phyloP scores from a whole-genome alignment of 2,797 vertebrate genomes.

The Cryptoblepharus egeriae region DNA sequence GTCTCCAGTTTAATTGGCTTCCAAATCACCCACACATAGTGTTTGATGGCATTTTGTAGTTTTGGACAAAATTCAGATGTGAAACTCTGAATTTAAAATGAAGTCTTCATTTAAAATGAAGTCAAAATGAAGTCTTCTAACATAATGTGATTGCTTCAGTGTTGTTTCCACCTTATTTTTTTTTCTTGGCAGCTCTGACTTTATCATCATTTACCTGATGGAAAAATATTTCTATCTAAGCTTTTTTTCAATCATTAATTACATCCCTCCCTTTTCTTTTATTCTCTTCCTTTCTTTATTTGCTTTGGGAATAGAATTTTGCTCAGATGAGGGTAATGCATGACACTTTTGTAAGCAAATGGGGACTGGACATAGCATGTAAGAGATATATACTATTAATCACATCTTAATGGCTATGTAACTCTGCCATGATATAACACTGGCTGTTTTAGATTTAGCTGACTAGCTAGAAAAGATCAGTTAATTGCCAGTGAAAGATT shows the following conservation, averaged over 20 bases:
- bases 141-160: neutral
- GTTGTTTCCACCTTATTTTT: neutral
- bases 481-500: neutral
- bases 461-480: neutral
- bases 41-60: neutral
- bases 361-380: neutral
- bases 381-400: neutral
- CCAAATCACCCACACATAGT: neutral
- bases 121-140: conserved; percentile 16
- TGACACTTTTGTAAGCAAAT: neutral
- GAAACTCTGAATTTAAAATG: neutral
- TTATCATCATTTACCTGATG: neutral
- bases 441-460: neutral
- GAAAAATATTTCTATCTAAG: neutral
- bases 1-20: neutral
- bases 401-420: neutral
- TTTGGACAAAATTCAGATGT: neutral
- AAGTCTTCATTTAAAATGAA: no score
- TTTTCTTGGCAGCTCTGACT: neutral
- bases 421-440: neutral
- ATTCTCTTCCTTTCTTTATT: no score
- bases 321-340: neutral
- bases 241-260: conserved; percentile 1
- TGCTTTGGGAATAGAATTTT: neutral
- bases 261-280: no score